Evolutionary conservation across 2,113 vertebrate species (phyloP), one percentile per base, ranked within the genome.

Genomic region (Oryzias melastigma): DNA sequence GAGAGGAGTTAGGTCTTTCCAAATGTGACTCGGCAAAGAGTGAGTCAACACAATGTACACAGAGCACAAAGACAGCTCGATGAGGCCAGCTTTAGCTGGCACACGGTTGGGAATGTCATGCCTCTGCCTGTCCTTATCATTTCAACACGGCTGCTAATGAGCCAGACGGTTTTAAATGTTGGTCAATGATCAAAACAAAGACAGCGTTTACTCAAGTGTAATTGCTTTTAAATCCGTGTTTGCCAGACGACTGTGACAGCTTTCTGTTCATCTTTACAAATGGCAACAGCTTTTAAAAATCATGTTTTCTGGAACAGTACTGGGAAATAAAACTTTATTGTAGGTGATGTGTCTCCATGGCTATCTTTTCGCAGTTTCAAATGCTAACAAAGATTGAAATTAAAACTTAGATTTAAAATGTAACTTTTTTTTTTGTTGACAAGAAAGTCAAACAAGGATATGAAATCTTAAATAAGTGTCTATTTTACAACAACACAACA

Each of bases 11-110:
- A 56, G 77, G 60, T 48, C 52, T 77, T 84, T 80, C 81, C 75
- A 73, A 87, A 65, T 58, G 50, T 83, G 86, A 83, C 82, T 73
- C 67, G 67, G 84, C 85, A 82, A 70, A 71, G 46, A 48, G 62
- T 84, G 88, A 88, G 73, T 87, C 85, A 84, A 58, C 20, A 22
- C 27, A 58, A 45, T 20, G 20, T 51, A 51, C 61, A 17, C 0
- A 18, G 5, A 3, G 14, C 29, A 58, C 70, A 68, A 59, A 58
- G 40, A 56, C 54, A 45, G 55, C 5, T 1, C 17, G 35, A 35
- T 54, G 78, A 52, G 12, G 64, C 53, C 56, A 55, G 50, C 50
- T 62, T 52, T 22, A 35, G 46, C 19, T 59, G 58, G 43, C 12
- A 24, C 35, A 12, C 24, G 19, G 66, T 75, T 72, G 84, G 73